Conservation (phyloP, 2,113 vertebrate genomes). For the Hucho hucho region DNA sequence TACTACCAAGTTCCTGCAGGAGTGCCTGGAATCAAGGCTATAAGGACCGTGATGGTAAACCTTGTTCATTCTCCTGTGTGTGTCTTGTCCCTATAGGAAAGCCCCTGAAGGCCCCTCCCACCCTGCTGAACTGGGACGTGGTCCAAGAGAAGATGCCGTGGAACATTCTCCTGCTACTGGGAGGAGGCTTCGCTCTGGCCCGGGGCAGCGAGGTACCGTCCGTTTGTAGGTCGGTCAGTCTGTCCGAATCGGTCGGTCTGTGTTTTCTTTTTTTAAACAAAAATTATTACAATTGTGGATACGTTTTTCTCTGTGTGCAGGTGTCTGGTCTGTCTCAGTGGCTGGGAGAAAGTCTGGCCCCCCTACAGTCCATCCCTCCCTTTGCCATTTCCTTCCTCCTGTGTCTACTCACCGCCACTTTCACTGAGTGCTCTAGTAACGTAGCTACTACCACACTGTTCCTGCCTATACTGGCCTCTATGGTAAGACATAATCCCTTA, state of each 20-base stretch:
- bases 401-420: constrained; percentile 70
- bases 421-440: constrained; percentile 84
- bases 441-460: constrained; percentile 83
- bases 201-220: constrained; percentile 82
- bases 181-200: constrained; percentile 84
- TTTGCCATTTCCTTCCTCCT: constrained; percentile 68
- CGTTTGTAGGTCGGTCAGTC: background rate
- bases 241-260: background rate
- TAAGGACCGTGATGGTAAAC: constrained; percentile 14
- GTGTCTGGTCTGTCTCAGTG: constrained; percentile 72
- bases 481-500: constrained; percentile 65
- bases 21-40: constrained; percentile 5
- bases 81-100: constrained; percentile 26
- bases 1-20: background rate
- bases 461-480: constrained; percentile 81
- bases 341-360: constrained; percentile 74
- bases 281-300: background rate
- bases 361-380: constrained; percentile 66
- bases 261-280: background rate
- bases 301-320: constrained; percentile 49
- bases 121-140: constrained; percentile 77
- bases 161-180: constrained; percentile 83
- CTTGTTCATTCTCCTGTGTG: background rate
- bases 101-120: constrained; percentile 50
- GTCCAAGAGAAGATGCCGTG: constrained; percentile 81